Evolutionary conservation across 1,140 invertebrate species (phyloP), one percentile per base, ranked within the genome.

Genomic region (Nixonia krombeini): DNA sequence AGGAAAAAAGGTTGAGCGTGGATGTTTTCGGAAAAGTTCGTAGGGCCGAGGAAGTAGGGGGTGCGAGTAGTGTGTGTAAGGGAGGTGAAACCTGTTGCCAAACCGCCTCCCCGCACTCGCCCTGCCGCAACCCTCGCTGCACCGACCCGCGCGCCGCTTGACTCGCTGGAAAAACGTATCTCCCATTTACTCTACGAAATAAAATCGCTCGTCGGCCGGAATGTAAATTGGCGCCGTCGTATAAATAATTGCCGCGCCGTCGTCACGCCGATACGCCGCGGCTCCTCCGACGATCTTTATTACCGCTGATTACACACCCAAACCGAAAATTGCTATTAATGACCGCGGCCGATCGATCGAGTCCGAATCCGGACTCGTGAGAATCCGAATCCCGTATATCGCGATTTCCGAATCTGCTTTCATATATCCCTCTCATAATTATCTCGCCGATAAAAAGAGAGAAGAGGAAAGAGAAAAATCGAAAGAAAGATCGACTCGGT

Each of bases 11-110:
- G n/a, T n/a, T n/a, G 33, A 35, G 10, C 33, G 37, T 58, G 65
- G 40, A 79, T 71, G 76, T 77, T 79, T 79, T 78, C 67, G 59
- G 74, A 77, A 80, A 78, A 75, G 74, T 72, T 62, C 58, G 58
- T 76, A 74, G 44, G 7, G 21, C 10, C 13, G 15, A 42, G 40
- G 18, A 45, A 50, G 51, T 64, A 64, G 63, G 62, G 51, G 66
- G 33, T 35, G 33, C 4, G 13, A 8, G 8, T 56, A 53, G 21
- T 17, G 57, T 52, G 71, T 51, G 55, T 69, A 37, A 67, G 55
- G 68, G 73, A 67, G 76, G 40, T 79, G 76, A 80, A 79, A 80
- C 78, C 78, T 80, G 78, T 80, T 80, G 78, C 78, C 74, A 78
- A 73, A 75, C 62, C 50, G 53, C 50, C 55, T 44, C 55, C 55